These are phyloP conservation scores for Drosophila formosana DNA, from an alignment of 2,888 invertebrate genomes.

Conservation along the genomic window DNA sequence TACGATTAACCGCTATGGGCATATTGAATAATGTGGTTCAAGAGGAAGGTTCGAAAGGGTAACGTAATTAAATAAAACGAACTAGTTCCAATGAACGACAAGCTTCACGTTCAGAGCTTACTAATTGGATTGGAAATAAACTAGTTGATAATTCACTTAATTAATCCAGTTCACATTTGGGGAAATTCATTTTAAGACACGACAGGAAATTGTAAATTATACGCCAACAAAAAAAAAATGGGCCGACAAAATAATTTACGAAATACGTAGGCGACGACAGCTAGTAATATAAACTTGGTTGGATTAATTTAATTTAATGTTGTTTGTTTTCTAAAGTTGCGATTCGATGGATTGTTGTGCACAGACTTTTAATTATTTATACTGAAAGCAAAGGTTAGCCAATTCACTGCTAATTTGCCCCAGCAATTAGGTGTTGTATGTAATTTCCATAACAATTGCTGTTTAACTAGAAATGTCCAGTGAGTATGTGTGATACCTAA, in stretches of 20 bases:
- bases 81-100: not conserved
- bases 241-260: not conserved
- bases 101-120: not conserved
- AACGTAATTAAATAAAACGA: constrained; percentile 3
- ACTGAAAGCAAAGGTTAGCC: not conserved
- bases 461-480: not conserved
- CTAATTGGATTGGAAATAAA: not conserved
- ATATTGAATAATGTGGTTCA: constrained; percentile 23
- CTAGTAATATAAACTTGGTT: not conserved
- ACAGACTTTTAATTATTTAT: not conserved
- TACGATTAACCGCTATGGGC: constrained; percentile 33
- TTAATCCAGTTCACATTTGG: not conserved
- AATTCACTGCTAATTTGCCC: not conserved
- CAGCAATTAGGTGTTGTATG: not conserved
- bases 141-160: not conserved
- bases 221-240: not conserved
- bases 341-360: not conserved
- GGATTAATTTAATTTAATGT: not conserved
- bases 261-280: not conserved
- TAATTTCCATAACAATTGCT: not conserved
- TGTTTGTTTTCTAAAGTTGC: not conserved
- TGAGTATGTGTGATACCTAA: not conserved
- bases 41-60: not conserved
- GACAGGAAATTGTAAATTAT: constrained; percentile 3
- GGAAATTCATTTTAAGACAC: not conserved